These are phyloP conservation scores for Drosophila limbata DNA, from an alignment of 2,888 invertebrate genomes.

Conservation along the genomic window DNA sequence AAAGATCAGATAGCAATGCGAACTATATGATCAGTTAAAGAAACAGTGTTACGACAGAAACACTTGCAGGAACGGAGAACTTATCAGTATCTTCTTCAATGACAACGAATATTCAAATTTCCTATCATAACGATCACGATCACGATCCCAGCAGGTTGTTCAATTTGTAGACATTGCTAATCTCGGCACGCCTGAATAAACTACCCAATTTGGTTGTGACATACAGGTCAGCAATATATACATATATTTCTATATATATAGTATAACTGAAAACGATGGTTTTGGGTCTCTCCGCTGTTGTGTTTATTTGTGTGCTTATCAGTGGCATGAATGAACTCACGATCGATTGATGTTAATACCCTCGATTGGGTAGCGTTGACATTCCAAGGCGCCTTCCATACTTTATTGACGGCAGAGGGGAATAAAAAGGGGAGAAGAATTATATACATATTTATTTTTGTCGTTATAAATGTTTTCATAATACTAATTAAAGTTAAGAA, in stretches of 20 bases:
- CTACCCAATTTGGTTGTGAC: constrained; percentile 42
- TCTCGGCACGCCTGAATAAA: constrained; percentile 28
- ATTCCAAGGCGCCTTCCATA: constrained; percentile 61
- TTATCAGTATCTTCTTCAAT: background rate
- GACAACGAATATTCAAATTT: constrained; percentile 3
- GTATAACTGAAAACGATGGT: constrained; percentile 8
- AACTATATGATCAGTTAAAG: constrained; percentile 18
- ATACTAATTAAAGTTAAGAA: constrained; percentile 66
- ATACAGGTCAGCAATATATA: constrained; percentile 36
- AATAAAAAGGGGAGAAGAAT: background rate
- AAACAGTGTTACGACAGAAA: background rate
- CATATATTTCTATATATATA: constrained; percentile 15
- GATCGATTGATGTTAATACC: constrained; percentile 74
- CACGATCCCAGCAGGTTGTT: constrained; percentile 15
- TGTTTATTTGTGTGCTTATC: constrained; percentile 55
- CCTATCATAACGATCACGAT: constrained; percentile 13
- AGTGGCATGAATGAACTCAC: constrained; percentile 76
- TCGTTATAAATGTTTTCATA: constrained; percentile 64
- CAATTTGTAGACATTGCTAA: constrained; percentile 39
- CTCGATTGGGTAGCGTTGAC: constrained; percentile 65
- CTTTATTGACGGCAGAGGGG: constrained; percentile 28
- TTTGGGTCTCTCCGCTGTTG: background rate
- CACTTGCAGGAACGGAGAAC: constrained; percentile 1
- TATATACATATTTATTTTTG: background rate
- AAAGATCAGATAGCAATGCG: constrained; percentile 14